Percentiles rank a stretch among this genome's conserved stretches.
These are phyloP conservation scores for Cassiopea xamachana DNA, from an alignment of 30 jellyfish, hydroid and myxozoan genomes.

Conservation along the genomic window DNA sequence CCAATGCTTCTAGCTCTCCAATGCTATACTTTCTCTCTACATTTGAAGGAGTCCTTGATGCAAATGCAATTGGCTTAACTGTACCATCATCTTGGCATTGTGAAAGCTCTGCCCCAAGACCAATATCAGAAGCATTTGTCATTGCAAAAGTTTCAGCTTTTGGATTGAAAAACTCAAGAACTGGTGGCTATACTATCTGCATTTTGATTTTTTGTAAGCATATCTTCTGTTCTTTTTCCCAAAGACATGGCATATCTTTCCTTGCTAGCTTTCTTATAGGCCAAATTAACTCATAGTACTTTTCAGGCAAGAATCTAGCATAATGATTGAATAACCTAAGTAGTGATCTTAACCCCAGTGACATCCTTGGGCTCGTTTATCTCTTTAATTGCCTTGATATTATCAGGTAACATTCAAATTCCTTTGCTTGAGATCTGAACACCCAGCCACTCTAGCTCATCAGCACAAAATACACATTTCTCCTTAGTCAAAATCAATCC, in stretches of 20 bases:
- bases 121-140: slow-evolving; percentile 43
- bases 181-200: slow-evolving; percentile 18
- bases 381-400: too few species aligned
- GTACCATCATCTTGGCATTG: slow-evolving; percentile 58
- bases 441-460: too few species aligned
- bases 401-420: too few species aligned
- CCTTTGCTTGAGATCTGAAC: too few species aligned
- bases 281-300: too few species aligned
- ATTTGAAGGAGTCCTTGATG: slow-evolving; percentile 6
- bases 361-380: too few species aligned
- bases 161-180: slow-evolving; percentile 45
- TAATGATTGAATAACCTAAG: too few species aligned
- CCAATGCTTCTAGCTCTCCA: slow-evolving; percentile 39
- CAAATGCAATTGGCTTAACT: slow-evolving; percentile 27
- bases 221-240: slow-evolving; percentile 26
- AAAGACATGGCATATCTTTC: slow-evolving; percentile 8
- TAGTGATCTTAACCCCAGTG: too few species aligned
- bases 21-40: slow-evolving; percentile 25
- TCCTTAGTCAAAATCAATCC: too few species aligned
- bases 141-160: slow-evolving; percentile 35
- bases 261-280: too few species aligned
- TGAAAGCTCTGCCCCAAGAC: slow-evolving; percentile 49
- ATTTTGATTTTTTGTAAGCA: slow-evolving; percentile 25
- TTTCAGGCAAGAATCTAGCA: too few species aligned
- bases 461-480: too few species aligned